phyloP scores from a whole-genome alignment of 2,797 vertebrate genomes.

The Halcyon leucocephala region DNA sequence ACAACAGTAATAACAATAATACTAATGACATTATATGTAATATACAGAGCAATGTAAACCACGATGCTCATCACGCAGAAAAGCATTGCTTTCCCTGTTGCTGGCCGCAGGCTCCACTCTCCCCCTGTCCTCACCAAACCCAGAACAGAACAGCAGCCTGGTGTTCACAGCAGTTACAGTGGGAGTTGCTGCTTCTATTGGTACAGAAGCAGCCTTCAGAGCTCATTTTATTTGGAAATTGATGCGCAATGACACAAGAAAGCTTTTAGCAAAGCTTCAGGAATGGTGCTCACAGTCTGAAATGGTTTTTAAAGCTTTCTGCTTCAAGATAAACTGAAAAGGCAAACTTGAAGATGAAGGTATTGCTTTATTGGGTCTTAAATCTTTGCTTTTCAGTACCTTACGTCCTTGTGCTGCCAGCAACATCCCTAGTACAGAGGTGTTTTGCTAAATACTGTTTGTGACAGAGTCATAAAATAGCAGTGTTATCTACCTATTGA shows the following conservation, averaged over 20 bases:
- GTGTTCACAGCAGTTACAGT: neutral
- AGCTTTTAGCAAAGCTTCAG: slow-evolving; percentile 23
- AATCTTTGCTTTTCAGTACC: neutral
- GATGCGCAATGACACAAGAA: neutral
- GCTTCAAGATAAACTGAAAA: neutral
- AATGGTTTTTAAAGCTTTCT: neutral
- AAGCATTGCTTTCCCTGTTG: too few species aligned
- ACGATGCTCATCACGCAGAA: too few species aligned
- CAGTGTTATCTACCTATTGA: neutral
- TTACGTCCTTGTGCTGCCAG: neutral
- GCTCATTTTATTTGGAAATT: neutral
- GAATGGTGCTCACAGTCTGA: neutral
- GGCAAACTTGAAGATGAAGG: neutral
- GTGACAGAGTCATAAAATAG: neutral
- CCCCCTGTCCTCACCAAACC: too few species aligned
- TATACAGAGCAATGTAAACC: too few species aligned
- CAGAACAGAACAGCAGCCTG: neutral
- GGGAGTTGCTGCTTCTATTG: neutral
- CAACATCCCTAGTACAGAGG: neutral
- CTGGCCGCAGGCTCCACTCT: too few species aligned
- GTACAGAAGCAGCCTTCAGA: neutral
- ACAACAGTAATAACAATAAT: too few species aligned
- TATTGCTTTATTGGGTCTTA: neutral
- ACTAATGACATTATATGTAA: too few species aligned
- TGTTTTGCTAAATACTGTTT: neutral